Evolutionary conservation across 1,140 invertebrate genomes (phyloP), one percentile per base, ranked within the genome.

Genomic region (Drosophila punjabiensis): DNA sequence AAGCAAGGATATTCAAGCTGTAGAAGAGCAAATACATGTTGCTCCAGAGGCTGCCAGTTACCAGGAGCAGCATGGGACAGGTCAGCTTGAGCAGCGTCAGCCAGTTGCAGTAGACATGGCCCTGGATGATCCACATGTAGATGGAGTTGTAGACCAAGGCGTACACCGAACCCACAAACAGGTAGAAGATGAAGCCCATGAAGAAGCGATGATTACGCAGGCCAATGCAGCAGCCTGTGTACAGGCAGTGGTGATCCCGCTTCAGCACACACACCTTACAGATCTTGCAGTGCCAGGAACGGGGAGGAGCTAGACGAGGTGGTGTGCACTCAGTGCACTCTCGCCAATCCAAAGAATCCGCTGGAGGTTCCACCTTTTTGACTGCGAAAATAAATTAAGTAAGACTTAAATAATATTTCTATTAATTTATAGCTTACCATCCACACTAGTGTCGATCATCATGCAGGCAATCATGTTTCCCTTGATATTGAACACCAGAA

Each of bases 191-290:
- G 86, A 98, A 97, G 81, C 96, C 95, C 11, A 98, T 93, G 87
- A 98, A 99, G 93, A 97, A 98, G 89, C 98, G 94, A 80, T 97
- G 96, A 94, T 99, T 99, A 58, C 94, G 94, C 92, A 98, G 96
- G 1, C 98, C 98, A 13, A 99, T 94, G 93, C 98, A 99, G 90
- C 96, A 97, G 7, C 96, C 97, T 16, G 96, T 96, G 92, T 99
- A 99, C 33, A 96, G 95, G 92, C 98, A 99, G 92, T 99, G 98
- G 93, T 99, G 98, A 93, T 99, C 98, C 74, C 98, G 94, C 92
- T 98, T 98, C 30, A 98, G 91, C 48, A 99, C 96, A 89, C 98
- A 99, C 20, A 94, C 92, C 73, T 94, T 92, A 82, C 98, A 99
- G 39, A 93, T 94, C 55, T 94, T 93, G 88, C 98, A 99, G 93